Conservation (phyloP, 2,113 vertebrate genomes). For the Ophiodon elongatus region DNA sequence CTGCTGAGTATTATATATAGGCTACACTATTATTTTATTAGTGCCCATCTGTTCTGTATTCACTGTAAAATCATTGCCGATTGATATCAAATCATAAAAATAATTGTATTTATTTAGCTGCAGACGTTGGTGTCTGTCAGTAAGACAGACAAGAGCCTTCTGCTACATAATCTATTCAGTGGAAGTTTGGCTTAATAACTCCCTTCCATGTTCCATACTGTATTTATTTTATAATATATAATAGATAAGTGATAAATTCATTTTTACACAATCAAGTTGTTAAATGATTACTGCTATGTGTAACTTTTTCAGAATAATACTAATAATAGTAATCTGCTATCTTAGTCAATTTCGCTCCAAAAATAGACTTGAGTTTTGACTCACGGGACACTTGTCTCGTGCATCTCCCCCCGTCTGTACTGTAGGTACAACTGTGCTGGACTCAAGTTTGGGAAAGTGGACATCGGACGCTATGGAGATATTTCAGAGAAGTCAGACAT, state of each 20-base stretch:
- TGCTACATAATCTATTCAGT: not conserved
- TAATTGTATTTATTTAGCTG: not conserved
- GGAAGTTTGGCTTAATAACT: not conserved
- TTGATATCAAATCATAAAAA: not conserved
- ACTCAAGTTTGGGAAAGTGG: conserved; percentile 94
- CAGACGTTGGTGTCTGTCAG: not conserved
- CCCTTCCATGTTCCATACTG: not conserved
- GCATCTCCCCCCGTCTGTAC: not conserved
- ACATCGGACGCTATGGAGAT: conserved; percentile 92
- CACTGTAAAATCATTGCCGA: not conserved
- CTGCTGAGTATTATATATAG: not conserved
- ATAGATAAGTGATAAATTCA: not conserved
- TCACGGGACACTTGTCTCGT: not conserved
- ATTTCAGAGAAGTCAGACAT: conserved; percentile 88
- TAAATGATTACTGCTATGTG: not conserved
- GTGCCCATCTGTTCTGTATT: not conserved
- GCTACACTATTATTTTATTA: not conserved
- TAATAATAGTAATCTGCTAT: not conserved
- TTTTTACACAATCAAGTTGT: not conserved
- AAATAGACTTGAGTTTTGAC: not conserved
- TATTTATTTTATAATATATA: not conserved
- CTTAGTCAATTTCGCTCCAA: not conserved
- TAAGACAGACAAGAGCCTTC: not conserved
- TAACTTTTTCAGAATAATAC: not conserved
- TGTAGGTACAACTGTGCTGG: conserved; percentile 92